Percentiles rank a stretch among this genome's conserved stretches.
Evolutionary conservation across 2,888 invertebrate genomes (phyloP).

Genomic region (Rhopalosiphum nymphaeae): DNA sequence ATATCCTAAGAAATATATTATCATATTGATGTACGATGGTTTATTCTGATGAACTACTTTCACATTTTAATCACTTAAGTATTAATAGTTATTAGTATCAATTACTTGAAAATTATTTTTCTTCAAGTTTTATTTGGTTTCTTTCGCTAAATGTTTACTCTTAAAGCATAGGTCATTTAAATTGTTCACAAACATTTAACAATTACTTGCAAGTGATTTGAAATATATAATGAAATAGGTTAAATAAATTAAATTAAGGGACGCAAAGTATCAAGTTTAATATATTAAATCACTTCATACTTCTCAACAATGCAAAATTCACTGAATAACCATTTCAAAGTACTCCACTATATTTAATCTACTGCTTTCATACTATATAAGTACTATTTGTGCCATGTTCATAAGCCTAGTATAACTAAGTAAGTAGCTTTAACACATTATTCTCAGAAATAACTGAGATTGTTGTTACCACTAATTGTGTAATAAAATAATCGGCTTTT

Average conservation of each 20-base stretch:
- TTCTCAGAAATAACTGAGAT: neutral
- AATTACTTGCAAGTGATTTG: neutral
- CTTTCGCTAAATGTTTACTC: neutral
- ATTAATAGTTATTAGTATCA: neutral
- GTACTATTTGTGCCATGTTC: neutral
- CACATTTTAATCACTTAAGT: neutral
- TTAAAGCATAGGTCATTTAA: neutral
- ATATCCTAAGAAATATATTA: neutral
- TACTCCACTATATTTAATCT: neutral
- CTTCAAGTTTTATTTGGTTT: neutral
- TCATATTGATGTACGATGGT: neutral
- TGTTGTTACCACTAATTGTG: neutral
- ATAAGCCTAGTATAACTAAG: neutral
- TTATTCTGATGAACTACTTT: neutral
- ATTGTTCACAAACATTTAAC: neutral
- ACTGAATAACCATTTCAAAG: slow-evolving; percentile 13
- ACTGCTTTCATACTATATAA: neutral
- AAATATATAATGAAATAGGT: neutral
- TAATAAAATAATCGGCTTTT: neutral
- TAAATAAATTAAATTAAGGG: slow-evolving; percentile 22
- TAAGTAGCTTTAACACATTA: neutral
- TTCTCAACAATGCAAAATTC: slow-evolving; percentile 6
- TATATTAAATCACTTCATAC: slow-evolving; percentile 33
- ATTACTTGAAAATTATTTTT: neutral
- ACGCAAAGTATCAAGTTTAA: slow-evolving; percentile 1